Evolutionary conservation across 2,797 vertebrate species (phyloP).

Genomic region (Chelmon rostratus): DNA sequence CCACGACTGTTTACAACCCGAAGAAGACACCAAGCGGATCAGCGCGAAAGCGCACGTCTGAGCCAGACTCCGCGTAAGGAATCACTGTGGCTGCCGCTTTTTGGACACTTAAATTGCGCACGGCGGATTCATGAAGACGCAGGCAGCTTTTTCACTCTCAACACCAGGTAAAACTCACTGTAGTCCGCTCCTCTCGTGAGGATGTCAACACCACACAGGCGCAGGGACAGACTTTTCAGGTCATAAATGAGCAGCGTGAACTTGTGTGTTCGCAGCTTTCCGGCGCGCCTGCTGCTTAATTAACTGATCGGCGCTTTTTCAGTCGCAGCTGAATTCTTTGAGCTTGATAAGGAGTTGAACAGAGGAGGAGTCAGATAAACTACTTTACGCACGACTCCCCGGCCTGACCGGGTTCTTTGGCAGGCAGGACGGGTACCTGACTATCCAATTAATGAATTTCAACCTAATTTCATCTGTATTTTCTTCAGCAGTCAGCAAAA

Average conservation of each 20-base stretch:
- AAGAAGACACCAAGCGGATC: background rate
- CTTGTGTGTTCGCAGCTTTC: slow-evolving; percentile 6
- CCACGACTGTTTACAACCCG: slow-evolving; percentile 23
- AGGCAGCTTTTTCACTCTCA: slow-evolving; percentile 40
- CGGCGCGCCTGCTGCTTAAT: slow-evolving; percentile 47
- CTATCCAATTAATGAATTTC: slow-evolving; percentile 48
- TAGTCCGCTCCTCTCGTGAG: background rate
- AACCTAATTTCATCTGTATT: slow-evolving; percentile 47
- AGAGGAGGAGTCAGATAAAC: slow-evolving; percentile 39
- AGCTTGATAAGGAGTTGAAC: slow-evolving; percentile 49
- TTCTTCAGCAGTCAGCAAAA: slow-evolving; percentile 43
- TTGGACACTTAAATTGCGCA: slow-evolving; percentile 42
- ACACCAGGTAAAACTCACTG: slow-evolving; percentile 65
- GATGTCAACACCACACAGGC: background rate
- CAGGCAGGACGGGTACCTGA: slow-evolving; percentile 38
- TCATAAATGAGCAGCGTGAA: background rate
- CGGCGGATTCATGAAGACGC: slow-evolving; percentile 76
- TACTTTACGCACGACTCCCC: slow-evolving; percentile 27
- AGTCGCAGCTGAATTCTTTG: slow-evolving; percentile 65
- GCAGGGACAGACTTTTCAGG: background rate
- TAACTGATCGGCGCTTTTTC: slow-evolving; percentile 41
- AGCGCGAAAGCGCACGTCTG: background rate
- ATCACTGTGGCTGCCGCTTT: background rate
- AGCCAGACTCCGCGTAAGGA: slow-evolving; percentile 19
- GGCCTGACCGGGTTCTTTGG: background rate